Base-by-base conservation (phyloP, 23 tunicate genomes). In the Trididemnum nubilum region DNA sequence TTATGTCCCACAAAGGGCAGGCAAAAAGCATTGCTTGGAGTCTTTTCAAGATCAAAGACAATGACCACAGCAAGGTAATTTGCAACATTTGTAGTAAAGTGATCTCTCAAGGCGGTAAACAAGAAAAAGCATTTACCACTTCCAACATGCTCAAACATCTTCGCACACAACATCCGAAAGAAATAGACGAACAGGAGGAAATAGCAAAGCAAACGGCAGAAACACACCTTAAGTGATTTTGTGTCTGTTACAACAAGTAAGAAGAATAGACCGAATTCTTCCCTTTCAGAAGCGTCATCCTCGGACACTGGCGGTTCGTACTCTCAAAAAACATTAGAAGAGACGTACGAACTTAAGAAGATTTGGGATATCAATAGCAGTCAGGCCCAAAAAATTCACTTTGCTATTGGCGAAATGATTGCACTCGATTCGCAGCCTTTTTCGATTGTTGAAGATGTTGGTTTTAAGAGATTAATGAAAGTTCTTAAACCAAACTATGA, bases 371-470 rank as follows among this genome's bases (percentile, higher is more conserved):
- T 73, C 30, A 73, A 73, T 9, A 39, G 58, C 25, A 3, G 26
- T 37, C 57, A 39, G 33, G 78, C 78, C 28, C 37, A 19, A 37
- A 37, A 38, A 39, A 39, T 73, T 39, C 78, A 73, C 33, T 21
- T 15, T 18, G 27, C 58, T 37, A 39, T 73, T 19, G 78, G 58
- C 15, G 88, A 75, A 35, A 84, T 74, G 88, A 84, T 84, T 4
- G 88, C 75, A 3, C 50, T 83, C 0, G 89, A 85, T 77, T 57
- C 36, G 25, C 89, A 77, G 52, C 89, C 89, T 23, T 77, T 85
- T 70, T 80, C 78, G 30, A 38, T 77, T 24, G 83, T 85, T 36
- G 64, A 67, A 29, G 83, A 77, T 64, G 64, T 77, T 33, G 89
- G 89, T 31, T 85, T 85, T 65, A 44, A 35, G 9, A 73, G 78